phyloP scores from a whole-genome alignment of 2,113 vertebrate genomes.

The Hyaena hyaena region DNA sequence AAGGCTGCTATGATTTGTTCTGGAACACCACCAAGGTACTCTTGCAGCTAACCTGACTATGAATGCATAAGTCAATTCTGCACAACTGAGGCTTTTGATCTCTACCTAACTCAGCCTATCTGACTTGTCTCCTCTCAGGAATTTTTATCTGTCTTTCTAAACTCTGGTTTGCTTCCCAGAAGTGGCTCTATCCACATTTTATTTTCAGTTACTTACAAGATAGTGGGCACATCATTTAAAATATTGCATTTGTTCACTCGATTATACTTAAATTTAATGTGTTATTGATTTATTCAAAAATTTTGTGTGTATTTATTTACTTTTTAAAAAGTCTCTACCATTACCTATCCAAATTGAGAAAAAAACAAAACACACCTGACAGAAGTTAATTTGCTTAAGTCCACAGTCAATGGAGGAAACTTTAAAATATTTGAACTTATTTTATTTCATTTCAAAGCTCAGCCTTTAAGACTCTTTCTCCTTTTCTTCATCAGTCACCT shows the following conservation, averaged over 20 bases:
- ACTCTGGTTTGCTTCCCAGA: neutral
- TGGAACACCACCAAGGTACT: no score
- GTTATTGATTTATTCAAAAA: neutral
- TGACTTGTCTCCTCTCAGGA: neutral
- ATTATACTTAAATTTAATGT: neutral
- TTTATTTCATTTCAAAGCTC: neutral
- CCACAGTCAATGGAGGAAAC: neutral
- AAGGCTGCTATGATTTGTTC: neutral
- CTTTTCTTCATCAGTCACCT: neutral
- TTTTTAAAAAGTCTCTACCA: neutral
- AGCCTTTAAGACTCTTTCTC: neutral
- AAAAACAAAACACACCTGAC: neutral
- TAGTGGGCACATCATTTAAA: neutral
- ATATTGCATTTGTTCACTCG: neutral
- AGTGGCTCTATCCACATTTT: neutral
- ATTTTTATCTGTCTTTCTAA: neutral
- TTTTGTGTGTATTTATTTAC: neutral
- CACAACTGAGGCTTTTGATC: neutral
- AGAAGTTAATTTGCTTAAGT: neutral
- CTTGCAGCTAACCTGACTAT: neutral
- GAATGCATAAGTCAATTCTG: neutral
- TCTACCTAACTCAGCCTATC: neutral
- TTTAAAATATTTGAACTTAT: neutral
- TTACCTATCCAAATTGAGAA: neutral
- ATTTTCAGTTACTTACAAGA: neutral